Base-by-base conservation (phyloP, 2,888 invertebrate species). In the Noctua janthe region DNA sequence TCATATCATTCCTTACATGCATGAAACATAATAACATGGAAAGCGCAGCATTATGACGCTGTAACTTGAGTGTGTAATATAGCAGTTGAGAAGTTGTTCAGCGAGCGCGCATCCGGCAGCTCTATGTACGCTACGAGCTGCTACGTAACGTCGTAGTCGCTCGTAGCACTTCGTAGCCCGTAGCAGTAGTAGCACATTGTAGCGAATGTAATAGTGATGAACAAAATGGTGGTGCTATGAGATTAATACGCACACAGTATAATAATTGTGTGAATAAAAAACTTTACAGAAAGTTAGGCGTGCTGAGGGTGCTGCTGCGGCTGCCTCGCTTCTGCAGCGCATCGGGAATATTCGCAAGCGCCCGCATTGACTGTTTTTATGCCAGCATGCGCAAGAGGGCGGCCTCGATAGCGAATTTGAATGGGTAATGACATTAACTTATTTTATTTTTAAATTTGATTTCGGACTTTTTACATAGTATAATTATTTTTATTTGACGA, bases 61-160 rank as follows among this genome's bases (percentile, higher is more conserved):
- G 23, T 47, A 71, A 62, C 73, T 76, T n/a, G 59, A 75, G 72
- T 66, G 59, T 70, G 78, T 79, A 73, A 74, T 74, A 72, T 54
- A 82, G 62, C 71, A 74, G 71, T 74, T 67, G 62, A 66, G n/a
- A 76, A 80, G 71, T 76, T 66, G 71, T 80, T 69, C 75, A 75
- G 51, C 35, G 47, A 47, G 51, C 56, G 64, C 64, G 51, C 66
- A 71, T 67, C 70, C 80, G 56, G 47, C 43, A 56, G 54, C 49
- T 54, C 69, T 59, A 69, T 70, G 59, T 64, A 43, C n/a, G 77
- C 78, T 84, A 66, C 78, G 35, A 56, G 20, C n/a, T 74, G 76
- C 67, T 35, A 56, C 62, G 72, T 72, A 73, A 70, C 13, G 29
- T 43, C 70, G 82, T 82, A 84, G 72, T 29, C n/a, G 10, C 20